Evolutionary conservation across 2,797 vertebrate species (phyloP).

Genomic region (Sebastes elongatus): DNA sequence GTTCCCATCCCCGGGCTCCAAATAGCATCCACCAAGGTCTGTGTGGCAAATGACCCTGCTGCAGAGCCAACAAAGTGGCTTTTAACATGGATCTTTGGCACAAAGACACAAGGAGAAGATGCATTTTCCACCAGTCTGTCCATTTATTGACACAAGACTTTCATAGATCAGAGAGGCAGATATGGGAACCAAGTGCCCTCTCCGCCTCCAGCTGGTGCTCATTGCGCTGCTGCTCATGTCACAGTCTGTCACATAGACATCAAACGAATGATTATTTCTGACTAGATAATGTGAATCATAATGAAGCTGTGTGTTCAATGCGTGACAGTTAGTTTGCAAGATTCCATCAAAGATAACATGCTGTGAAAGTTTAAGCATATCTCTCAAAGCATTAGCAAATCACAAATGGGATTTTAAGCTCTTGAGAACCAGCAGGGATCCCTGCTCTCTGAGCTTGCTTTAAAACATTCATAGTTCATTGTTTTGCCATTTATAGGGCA

Average conservation of each 20-base stretch:
- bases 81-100: constrained; percentile 49
- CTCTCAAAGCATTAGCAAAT: neutral
- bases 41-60: constrained; percentile 41
- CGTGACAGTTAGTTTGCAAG: neutral
- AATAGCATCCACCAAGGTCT: constrained; percentile 63
- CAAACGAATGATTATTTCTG: neutral
- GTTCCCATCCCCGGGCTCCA: constrained; percentile 55
- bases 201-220: neutral
- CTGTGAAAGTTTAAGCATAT: neutral
- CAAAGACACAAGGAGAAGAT: constrained; percentile 25
- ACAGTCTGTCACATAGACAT: neutral
- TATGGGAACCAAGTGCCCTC: constrained; percentile 5
- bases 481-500: neutral
- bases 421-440: neutral
- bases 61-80: constrained; percentile 42
- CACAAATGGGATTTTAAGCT: neutral
- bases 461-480: neutral
- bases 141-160: constrained; percentile 44
- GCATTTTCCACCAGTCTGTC: constrained; percentile 33
- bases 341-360: neutral
- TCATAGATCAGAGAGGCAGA: constrained; percentile 3
- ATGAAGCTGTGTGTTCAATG: neutral
- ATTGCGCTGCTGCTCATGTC: neutral
- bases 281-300: neutral
- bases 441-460: neutral